Percentiles rank a stretch among this genome's conserved stretches.
phyloP scores from a whole-genome alignment of 1,140 invertebrate species.

The Drosophila ironensis region DNA sequence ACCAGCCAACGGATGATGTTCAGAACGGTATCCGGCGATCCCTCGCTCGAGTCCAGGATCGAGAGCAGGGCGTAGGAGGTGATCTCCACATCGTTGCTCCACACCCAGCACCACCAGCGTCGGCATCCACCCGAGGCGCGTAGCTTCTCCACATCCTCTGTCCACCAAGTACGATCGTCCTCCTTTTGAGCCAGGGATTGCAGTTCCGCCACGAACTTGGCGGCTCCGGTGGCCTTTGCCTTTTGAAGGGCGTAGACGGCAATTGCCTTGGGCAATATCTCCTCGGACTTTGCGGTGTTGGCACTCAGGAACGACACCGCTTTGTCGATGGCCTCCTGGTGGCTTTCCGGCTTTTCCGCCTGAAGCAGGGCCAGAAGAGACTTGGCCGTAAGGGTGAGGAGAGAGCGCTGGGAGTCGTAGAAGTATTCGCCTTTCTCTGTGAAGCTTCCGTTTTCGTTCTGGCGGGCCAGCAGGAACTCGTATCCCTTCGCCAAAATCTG shows the following conservation, averaged over 20 bases:
- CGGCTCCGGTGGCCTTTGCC: constrained; percentile 84
- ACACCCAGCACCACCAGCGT: constrained; percentile 84
- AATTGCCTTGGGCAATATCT: constrained; percentile 89
- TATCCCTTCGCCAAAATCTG: constrained; percentile 88
- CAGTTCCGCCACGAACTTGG: constrained; percentile 45
- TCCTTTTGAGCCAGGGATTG: constrained; percentile 57
- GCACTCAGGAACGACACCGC: constrained; percentile 82
- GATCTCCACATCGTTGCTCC: constrained; percentile 87
- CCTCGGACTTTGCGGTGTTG: constrained; percentile 81
- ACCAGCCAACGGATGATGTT: constrained; percentile 88
- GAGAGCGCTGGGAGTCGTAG: constrained; percentile 85
- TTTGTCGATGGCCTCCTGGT: constrained; percentile 75
- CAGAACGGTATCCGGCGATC: constrained; percentile 59
- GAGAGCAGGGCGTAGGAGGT: constrained; percentile 89
- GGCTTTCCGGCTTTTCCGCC: constrained; percentile 81
- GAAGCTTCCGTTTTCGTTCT: constrained; percentile 92
- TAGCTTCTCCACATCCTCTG: constrained; percentile 87
- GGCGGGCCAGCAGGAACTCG: constrained; percentile 90
- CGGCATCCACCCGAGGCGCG: constrained; percentile 85
- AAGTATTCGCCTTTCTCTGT: constrained; percentile 89
- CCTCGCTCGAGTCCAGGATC: constrained; percentile 83
- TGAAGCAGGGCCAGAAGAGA: constrained; percentile 91
- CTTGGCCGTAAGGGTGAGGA: constrained; percentile 88
- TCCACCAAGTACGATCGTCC: constrained; percentile 79
- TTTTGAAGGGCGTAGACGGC: constrained; percentile 89